Base-by-base conservation (phyloP, 1,140 invertebrate species). In the Phortica variegata region DNA sequence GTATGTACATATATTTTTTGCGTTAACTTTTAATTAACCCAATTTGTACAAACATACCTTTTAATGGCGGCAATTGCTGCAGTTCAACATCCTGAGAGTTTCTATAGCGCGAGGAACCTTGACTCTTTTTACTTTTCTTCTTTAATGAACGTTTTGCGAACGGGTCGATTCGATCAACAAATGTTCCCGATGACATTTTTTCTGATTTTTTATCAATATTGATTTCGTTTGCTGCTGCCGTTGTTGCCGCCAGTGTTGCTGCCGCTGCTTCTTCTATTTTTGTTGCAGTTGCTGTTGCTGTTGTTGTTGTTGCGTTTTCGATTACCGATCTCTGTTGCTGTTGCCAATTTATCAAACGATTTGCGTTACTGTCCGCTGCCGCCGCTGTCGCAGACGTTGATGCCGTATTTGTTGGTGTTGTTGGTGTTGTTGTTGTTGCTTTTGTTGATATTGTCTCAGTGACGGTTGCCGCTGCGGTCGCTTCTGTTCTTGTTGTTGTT, bases 101-200 rank as follows among this genome's bases (percentile, higher is more conserved):
- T 65, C 90, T 83, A 77, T 93, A 95, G 47, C 91, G 81, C 23
- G 91, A 94, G 50, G 91, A 93, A 55, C 91, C 91, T 79, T 93
- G 91, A 66, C 89, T 91, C 78, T 91, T 92, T 80, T 92, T 93
- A 58, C 89, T 89, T 78, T 93, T 93, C 82, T 93, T 93, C 81
- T 94, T 94, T 55, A 93, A 78, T 58, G 90, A 93, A 70, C 90
- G 83, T 82, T 93, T 93, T 55, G 90, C 89, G 78, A 93, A 94
- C 60, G 91, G 91, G 82, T 95, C 91, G 83, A 95, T 93, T 78
- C 90, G 87, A 84, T 95, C 91, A 78, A 93, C 90, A 84, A 95
- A 91, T 71, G 86, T 84, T 81, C 83, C 85, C 78, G 86, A 85
- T 84, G 87, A 87, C 87, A 89, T 88, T 79, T 82, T 82, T 61